A percentile compares a stretch with the other conserved stretches of the same genome.
These are phyloP conservation scores for Drosophila yakuba DNA, from an alignment of 1,140 invertebrate genomes.

Conservation along the genomic window DNA sequence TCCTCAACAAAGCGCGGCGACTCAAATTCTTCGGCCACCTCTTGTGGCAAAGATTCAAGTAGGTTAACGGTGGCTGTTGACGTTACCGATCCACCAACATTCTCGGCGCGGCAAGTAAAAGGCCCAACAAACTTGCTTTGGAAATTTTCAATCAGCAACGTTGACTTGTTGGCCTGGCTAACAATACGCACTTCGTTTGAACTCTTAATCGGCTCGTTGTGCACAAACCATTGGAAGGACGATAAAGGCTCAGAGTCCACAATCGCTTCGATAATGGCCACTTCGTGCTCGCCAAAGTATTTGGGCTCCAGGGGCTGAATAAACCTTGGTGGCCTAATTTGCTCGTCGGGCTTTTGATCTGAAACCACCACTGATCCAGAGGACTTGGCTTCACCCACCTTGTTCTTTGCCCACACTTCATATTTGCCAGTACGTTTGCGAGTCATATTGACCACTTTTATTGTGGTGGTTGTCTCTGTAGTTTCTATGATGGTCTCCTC, in stretches of 20 bases:
- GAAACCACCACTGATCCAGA: conserved; percentile 90
- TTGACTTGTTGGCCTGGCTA: conserved; percentile 91
- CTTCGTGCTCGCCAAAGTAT: conserved; percentile 90
- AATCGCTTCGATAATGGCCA: conserved; percentile 91
- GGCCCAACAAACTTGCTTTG: conserved; percentile 90
- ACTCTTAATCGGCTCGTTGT: conserved; percentile 87
- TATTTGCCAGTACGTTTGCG: conserved; percentile 93
- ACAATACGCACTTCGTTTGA: conserved; percentile 89
- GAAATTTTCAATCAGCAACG: conserved; percentile 92
- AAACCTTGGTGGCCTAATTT: conserved; percentile 90
- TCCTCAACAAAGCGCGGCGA: conserved; percentile 91
- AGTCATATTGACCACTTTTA: conserved; percentile 89
- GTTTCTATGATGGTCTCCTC: conserved; percentile 88
- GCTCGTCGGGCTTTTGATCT: conserved; percentile 86
- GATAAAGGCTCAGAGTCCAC: conserved; percentile 92
- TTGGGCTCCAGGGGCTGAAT: conserved; percentile 90
- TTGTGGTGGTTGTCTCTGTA: conserved; percentile 88
- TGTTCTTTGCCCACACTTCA: conserved; percentile 91
- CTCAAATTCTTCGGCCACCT: conserved; percentile 87
- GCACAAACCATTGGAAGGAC: conserved; percentile 94
- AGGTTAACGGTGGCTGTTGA: conserved; percentile 92
- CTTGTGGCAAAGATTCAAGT: conserved; percentile 86
- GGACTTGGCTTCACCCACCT: conserved; percentile 90
- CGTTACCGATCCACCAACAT: conserved; percentile 93
- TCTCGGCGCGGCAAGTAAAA: conserved; percentile 95